Evolutionary conservation across 2,113 vertebrate genomes (phyloP).

Genomic region (Ciconia maguari): DNA sequence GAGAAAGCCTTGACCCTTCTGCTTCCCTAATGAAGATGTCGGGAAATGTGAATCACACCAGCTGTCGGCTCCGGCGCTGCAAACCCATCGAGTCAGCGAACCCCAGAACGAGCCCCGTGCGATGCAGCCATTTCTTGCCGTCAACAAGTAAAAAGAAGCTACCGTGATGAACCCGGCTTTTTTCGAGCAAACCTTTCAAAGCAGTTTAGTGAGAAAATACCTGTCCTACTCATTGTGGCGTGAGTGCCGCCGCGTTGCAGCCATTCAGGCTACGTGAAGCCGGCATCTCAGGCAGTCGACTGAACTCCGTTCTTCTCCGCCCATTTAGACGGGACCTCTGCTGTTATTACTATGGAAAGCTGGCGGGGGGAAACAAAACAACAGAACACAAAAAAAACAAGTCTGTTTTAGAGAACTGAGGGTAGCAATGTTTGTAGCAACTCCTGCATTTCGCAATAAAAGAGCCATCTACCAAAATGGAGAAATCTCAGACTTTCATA

Average conservation of each 20-base stretch:
- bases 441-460: not conserved
- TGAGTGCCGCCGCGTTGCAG: accelerated
- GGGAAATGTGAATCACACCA: not conserved
- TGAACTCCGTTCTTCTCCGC: no score
- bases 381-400: no score
- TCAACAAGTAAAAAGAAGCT: not conserved
- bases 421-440: not conserved
- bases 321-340: not conserved
- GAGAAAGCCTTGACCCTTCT: not conserved
- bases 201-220: not conserved
- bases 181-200: accelerated
- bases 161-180: accelerated
- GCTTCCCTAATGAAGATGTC: not conserved
- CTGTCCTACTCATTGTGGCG: accelerated
- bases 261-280: accelerated
- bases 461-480: not conserved
- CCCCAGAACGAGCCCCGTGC: accelerated
- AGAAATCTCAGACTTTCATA: not conserved
- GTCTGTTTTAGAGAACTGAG: not conserved
- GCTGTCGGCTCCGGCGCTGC: not conserved
- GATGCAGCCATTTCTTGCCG: not conserved
- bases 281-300: accelerated
- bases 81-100: not conserved
- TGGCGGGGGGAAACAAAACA: not conserved
- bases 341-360: not conserved